phyloP scores from a whole-genome alignment of 2,888 invertebrate species.

The Polylopha cassiicola region DNA sequence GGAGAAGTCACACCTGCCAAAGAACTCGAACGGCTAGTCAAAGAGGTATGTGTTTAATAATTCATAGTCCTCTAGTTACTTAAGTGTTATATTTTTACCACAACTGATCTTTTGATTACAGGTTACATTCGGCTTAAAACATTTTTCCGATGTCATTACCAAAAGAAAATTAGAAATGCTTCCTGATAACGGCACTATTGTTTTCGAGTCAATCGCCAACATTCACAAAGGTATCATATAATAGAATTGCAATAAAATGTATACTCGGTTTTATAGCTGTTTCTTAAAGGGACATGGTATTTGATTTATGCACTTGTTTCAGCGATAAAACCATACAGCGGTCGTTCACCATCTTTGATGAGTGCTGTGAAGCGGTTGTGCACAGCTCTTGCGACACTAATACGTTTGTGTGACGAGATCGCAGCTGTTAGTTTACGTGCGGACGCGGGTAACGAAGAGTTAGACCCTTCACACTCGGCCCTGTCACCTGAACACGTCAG shows the following conservation, averaged over 20 bases:
- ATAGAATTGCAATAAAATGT: not conserved
- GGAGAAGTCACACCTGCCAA: conserved; percentile 81
- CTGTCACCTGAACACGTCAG: conserved; percentile 63
- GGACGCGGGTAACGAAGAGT: conserved; percentile 58
- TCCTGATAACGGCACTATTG: conserved; percentile 95
- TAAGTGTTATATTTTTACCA: not conserved
- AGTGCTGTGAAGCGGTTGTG: conserved; percentile 92
- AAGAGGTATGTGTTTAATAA: conserved; percentile 65
- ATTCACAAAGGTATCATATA: conserved; percentile 82
- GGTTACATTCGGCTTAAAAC: conserved; percentile 81
- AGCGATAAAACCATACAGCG: conserved; percentile 74
- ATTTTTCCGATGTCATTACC: conserved; percentile 94
- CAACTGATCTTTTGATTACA: conserved; percentile 30
- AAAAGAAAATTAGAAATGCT: conserved; percentile 95
- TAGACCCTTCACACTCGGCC: conserved; percentile 54
- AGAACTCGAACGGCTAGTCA: conserved; percentile 85
- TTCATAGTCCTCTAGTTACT: not conserved
- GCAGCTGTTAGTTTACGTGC: conserved; percentile 84
- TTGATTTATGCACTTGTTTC: too few species aligned
- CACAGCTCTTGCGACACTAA: conserved; percentile 89
- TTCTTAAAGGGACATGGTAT: too few species aligned
- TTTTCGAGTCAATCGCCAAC: conserved; percentile 93
- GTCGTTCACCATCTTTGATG: conserved; percentile 80
- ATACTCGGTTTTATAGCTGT: not conserved
- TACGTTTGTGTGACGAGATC: conserved; percentile 93